Evolutionary conservation across 2,888 invertebrate species (phyloP), one percentile per base, ranked within the genome.

Genomic region (Allacma fusca): DNA sequence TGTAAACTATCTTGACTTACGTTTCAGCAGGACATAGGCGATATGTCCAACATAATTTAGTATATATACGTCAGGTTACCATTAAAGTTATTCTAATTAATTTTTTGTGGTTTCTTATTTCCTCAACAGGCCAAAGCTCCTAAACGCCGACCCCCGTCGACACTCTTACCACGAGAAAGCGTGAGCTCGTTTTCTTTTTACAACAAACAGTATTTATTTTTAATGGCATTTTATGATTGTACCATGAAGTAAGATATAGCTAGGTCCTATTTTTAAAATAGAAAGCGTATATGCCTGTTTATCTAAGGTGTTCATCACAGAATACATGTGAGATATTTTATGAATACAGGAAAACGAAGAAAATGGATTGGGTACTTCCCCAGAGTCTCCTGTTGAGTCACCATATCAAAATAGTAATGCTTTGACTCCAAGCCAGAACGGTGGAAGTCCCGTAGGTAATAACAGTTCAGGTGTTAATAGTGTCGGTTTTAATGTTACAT

Each of bases 111-210:
- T n/a, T n/a, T n/a, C n/a, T n/a, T n/a, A n/a, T n/a, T n/a, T n/a
- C n/a, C n/a, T 59, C 5, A 13, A 81, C 87, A 83, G 82, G 91
- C 90, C 19, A 91, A 91, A 87, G 91, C 91, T 80, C 92, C 92
- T 44, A 88, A 89, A 79, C 87, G 91, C 84, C 88, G 92, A 84
- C 90, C 90, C n/a, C 92, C 92, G 1, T 91, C 91, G 40, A 88
- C 88, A 78, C 85, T 88, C 73, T 86, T 87, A 81, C 81, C 85
- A 57, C 85, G 85, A 76, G 86, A 86, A 64, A 83, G 78, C 75
- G 86, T 86, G 84, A 79, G 85, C 83, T 26, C 28, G 28, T 34
- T 34, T 43, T 16, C 16, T n/a, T 34, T 69, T 1, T 69, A 43
- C 16, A 4, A 29, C 9, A 1, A 69, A 24, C 23, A n/a, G n/a